Base-by-base conservation (phyloP, 1,140 invertebrate species). In the Eciton burchellii region DNA sequence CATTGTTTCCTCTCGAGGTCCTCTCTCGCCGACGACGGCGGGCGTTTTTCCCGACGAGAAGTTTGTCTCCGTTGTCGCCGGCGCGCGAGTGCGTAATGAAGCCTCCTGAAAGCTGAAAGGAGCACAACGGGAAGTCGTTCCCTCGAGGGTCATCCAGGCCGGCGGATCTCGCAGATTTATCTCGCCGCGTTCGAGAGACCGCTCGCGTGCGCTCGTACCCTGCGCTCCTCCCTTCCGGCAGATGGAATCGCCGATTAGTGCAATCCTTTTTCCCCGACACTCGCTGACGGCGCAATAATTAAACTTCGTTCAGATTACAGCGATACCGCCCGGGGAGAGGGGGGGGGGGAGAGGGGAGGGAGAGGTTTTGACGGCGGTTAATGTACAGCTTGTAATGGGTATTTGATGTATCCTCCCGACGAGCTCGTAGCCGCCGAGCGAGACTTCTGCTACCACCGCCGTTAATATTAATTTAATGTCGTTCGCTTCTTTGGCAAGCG, bases 231-330 rank as follows among this genome's bases (percentile, higher is more conserved):
- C 35, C 6, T 35, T 35, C 35, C 35, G 2, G 35, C 52, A 57
- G 45, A 54, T 45, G 56, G 41, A 81, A 86, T 87, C 41, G 76
- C 43, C 85, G 74, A 87, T 87, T 87, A 87, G 66, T 72, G 68
- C 68, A 72, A 84, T 84, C 54, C 73, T 70, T 59, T 56, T 29
- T 56, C 45, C n/a, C 21, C 26, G 47, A 70, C 24, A 47, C 63
- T 56, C 47, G 85, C 85, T 83, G 85, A 87, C 84, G 21, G 62
- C 21, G 73, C 62, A 52, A 68, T 86, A 87, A 87, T 87, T 86
- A 86, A 86, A 63, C 66, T 26, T 24, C 21, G 66, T 19, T 19
- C 52, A 49, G 52, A 56, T 77, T 77, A 77, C 26, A 8, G 5
- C 26, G 47, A 21, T n/a, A 3, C 56, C 62, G 52, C 45, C 41